A percentile compares a stretch with the other conserved stretches of the same genome.
These are phyloP conservation scores for Grapholita molesta DNA, from an alignment of 1,140 invertebrate species.

Conservation along the genomic window DNA sequence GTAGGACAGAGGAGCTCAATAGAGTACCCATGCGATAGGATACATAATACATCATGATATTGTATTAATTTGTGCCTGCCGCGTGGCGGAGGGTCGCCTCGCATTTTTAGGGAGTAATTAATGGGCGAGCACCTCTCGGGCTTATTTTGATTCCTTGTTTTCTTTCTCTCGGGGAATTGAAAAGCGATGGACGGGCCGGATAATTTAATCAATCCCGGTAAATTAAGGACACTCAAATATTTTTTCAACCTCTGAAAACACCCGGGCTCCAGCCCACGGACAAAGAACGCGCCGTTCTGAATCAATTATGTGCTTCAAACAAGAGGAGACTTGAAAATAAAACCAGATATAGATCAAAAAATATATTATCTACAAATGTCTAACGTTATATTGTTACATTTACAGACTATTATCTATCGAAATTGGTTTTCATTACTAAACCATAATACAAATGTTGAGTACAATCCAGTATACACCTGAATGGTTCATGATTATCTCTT, in stretches of 20 bases:
- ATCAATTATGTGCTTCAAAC: background rate
- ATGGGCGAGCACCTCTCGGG: slow-evolving; percentile 39
- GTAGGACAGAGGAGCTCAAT: slow-evolving; percentile 7
- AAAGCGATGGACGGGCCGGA: slow-evolving; percentile 27
- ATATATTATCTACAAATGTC: background rate
- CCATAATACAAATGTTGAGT: background rate
- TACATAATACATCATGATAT: slow-evolving; percentile 28
- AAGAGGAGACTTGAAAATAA: background rate
- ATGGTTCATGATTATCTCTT: background rate
- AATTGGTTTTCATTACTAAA: background rate
- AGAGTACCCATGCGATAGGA: slow-evolving; percentile 12
- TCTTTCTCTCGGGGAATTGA: slow-evolving; percentile 23
- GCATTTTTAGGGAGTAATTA: slow-evolving; percentile 46
- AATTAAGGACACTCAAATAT: slow-evolving; percentile 28
- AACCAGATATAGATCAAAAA: background rate
- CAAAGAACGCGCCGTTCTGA: background rate
- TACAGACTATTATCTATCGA: background rate
- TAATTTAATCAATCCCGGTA: slow-evolving; percentile 34
- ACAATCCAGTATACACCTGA: background rate
- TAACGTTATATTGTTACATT: background rate
- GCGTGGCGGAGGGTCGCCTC: background rate
- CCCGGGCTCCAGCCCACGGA: background rate
- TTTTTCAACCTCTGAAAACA: slow-evolving; percentile 23
- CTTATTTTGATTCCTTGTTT: slow-evolving; percentile 48
- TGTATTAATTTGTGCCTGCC: slow-evolving; percentile 22